A percentile compares a stretch with the other conserved stretches of the same genome.
Evolutionary conservation across 2,888 invertebrate genomes (phyloP).

Genomic region (Luffia ferchaultella): DNA sequence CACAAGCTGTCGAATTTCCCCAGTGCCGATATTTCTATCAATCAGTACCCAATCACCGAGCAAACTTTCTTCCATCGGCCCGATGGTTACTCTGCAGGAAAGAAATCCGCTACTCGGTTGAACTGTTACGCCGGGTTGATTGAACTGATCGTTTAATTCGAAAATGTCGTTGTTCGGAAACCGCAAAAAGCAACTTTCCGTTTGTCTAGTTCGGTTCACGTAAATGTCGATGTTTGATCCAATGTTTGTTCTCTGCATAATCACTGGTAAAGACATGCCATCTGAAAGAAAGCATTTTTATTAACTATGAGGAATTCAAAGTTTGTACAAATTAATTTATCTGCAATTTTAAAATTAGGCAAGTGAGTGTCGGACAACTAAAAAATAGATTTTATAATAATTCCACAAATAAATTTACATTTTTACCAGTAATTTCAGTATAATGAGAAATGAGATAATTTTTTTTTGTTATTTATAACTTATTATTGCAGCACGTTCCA

Average conservation of each 20-base stretch:
- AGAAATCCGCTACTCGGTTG: slow-evolving; percentile 1
- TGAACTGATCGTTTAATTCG: not conserved
- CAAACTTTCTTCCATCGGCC: not conserved
- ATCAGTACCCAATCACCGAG: not conserved
- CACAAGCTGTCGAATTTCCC: not conserved
- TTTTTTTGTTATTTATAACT: no score
- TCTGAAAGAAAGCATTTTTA: not conserved
- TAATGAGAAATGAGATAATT: no score
- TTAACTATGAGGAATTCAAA: not conserved
- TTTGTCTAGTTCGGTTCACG: slow-evolving; percentile 8
- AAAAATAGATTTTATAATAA: no score
- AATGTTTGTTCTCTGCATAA: slow-evolving; percentile 3
- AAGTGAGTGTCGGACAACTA: no score
- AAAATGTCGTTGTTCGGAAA: not conserved
- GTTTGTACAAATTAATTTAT: no score
- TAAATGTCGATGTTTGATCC: slow-evolving; percentile 8
- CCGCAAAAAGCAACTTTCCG: slow-evolving; percentile 6
- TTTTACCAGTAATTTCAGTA: no score
- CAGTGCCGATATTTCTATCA: not conserved
- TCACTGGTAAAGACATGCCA: not conserved
- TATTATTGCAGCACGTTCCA: no score
- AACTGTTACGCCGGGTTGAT: slow-evolving; percentile 6
- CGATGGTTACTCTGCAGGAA: not conserved
- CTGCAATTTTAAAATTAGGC: no score
- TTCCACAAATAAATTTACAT: no score